A percentile compares a stretch with the other conserved stretches of the same genome.
Conservation (phyloP, 2,888 invertebrate species). For the Agonum fuliginosum region DNA sequence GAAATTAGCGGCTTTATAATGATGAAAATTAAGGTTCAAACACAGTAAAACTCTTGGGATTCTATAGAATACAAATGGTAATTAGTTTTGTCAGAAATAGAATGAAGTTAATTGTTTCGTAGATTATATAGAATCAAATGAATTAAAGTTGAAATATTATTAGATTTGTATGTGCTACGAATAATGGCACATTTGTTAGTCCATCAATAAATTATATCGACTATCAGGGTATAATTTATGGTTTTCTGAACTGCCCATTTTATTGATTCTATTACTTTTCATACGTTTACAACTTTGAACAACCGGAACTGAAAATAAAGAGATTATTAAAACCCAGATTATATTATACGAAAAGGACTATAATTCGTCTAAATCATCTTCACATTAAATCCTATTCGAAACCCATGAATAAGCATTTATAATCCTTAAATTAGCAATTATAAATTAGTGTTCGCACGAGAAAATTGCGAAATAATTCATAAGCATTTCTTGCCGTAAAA, state of each 20-base stretch:
- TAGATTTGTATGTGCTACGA: background rate
- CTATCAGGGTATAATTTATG: background rate
- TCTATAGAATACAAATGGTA: background rate
- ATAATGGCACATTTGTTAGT: background rate
- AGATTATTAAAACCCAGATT: too few relatives aligned
- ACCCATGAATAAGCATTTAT: too few relatives aligned
- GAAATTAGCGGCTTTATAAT: slow-evolving; percentile 6
- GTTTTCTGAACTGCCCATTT: background rate
- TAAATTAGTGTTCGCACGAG: too few relatives aligned
- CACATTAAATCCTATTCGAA: too few relatives aligned
- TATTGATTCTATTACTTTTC: slow-evolving; percentile 1
- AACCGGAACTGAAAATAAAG: too few relatives aligned
- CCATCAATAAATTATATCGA: slow-evolving; percentile 5
- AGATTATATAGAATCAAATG: background rate
- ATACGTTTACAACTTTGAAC: background rate
- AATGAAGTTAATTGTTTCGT: background rate
- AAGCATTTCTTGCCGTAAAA: too few relatives aligned
- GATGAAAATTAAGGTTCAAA: background rate
- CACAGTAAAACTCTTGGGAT: background rate
- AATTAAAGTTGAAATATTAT: background rate
- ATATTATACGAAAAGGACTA: too few relatives aligned
- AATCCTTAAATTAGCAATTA: too few relatives aligned
- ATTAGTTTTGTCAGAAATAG: background rate
- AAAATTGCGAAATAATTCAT: too few relatives aligned
- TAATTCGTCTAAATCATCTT: too few relatives aligned